Percentiles rank a stretch among this genome's conserved stretches.
Evolutionary conservation across 2,113 vertebrate genomes (phyloP).

Genomic region (Burhinus oedicnemus): DNA sequence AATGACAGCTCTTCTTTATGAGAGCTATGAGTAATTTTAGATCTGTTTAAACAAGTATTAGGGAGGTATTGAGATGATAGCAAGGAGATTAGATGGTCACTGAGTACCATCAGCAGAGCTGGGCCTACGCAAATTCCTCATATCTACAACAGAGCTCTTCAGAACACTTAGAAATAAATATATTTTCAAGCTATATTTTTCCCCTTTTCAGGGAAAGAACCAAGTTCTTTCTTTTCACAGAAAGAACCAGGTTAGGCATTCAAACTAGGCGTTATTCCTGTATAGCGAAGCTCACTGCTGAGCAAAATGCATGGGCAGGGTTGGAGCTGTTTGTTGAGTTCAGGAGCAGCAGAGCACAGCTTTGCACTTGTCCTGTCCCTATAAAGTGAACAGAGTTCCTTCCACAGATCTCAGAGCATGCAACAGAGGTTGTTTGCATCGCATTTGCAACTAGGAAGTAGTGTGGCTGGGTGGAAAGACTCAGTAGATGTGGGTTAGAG

Average conservation of each 20-base stretch:
- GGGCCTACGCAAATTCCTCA: neutral
- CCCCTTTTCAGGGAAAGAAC: neutral
- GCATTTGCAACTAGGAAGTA: neutral
- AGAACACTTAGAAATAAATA: neutral
- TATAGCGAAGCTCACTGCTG: neutral
- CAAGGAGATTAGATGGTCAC: neutral
- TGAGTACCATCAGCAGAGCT: neutral
- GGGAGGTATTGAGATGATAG: neutral
- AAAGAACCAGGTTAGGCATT: neutral
- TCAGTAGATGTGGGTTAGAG: neutral
- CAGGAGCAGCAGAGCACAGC: neutral
- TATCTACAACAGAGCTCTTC: neutral
- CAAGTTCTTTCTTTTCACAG: neutral
- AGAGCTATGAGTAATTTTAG: neutral
- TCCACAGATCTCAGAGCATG: rapidly evolving
- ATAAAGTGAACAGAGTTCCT: neutral
- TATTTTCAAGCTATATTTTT: neutral
- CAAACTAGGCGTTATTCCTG: neutral
- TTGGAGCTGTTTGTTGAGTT: neutral
- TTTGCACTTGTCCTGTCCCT: neutral
- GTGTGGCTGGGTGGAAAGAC: neutral
- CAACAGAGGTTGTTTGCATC: neutral
- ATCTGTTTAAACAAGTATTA: neutral
- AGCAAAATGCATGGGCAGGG: neutral
- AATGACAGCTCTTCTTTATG: neutral